phyloP scores from a whole-genome alignment of 2,888 invertebrate species.

The Bhutanitis thaidina region DNA sequence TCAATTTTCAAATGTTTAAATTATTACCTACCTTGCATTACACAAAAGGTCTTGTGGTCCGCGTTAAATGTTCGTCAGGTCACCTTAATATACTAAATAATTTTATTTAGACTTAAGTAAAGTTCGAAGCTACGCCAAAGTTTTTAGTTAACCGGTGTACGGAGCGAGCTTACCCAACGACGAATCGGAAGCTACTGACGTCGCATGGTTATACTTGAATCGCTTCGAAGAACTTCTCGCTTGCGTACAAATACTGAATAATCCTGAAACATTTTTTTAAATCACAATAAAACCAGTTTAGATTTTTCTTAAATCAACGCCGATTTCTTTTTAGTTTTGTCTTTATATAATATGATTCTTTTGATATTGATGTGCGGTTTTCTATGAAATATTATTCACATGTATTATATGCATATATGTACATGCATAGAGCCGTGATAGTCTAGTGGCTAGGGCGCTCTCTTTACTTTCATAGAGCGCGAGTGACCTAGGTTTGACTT shows the following conservation, averaged over 20 bases:
- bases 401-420: no score
- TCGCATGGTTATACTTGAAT: background rate
- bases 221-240: constrained; percentile 1
- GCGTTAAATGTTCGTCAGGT: background rate
- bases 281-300: background rate
- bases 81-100: background rate
- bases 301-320: no score
- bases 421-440: no score
- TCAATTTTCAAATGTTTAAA: background rate
- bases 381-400: no score
- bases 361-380: no score
- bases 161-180: constrained; percentile 3
- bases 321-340: no score
- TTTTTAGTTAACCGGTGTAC: background rate
- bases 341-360: no score
- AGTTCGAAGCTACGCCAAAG: constrained; percentile 10
- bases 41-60: background rate
- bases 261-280: background rate
- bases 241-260: constrained; percentile 1
- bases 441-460: no score
- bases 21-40: constrained; percentile 9
- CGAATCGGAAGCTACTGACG: constrained; percentile 6
- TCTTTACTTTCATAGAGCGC: no score
- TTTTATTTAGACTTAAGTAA: background rate
- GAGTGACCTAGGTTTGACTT: no score